Base-by-base conservation (phyloP, 2,888 invertebrate genomes). In the Erebia aethiops region DNA sequence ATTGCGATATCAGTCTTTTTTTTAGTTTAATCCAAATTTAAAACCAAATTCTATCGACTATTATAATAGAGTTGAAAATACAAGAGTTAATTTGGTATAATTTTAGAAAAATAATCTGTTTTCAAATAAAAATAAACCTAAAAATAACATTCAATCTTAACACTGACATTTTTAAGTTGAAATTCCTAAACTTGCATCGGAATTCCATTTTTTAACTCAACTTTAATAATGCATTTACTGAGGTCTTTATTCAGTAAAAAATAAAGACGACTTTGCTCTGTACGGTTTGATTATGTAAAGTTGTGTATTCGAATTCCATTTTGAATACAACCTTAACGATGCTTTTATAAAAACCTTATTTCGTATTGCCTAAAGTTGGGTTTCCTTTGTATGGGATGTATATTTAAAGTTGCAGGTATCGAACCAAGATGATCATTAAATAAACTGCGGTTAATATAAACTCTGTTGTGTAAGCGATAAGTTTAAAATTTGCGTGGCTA, bases 401-500 rank as follows among this genome's bases (percentile, higher is more conserved):
- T 57, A 16, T 54, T 26, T 26, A 67, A 58, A 58, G 21, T 58
- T 49, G 58, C 5, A 49, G 10, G 5, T 26, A 49, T 26, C 67
- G 26, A 58, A 67, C 57, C 9, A 51, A 67, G 57, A 58, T 46
- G 58, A 49, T 58, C 46, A 49, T 49, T 26, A 67, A 46, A 57
- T 46, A 14, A 5, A 16, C n/a, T 67, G 26, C 67, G 14, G 49
- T 57, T 11, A 21, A 26, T n/a, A 35, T 43, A 11, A 2, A 52
- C 65, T 57, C 52, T 72, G 69, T 56, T 43, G 0, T 1, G 2
- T 13, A n/a, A 1, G 13, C 0, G 1, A 35, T 72, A 69, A 52
- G 69, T 66, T 74, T 60, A 3, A 43, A 18, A 69, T 71, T 75
- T 7, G n/a, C 18, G 10, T 71, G 65, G 26, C 4, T 14, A 26